Base-by-base conservation (phyloP, 2,888 invertebrate species). In the Tuta absoluta region DNA sequence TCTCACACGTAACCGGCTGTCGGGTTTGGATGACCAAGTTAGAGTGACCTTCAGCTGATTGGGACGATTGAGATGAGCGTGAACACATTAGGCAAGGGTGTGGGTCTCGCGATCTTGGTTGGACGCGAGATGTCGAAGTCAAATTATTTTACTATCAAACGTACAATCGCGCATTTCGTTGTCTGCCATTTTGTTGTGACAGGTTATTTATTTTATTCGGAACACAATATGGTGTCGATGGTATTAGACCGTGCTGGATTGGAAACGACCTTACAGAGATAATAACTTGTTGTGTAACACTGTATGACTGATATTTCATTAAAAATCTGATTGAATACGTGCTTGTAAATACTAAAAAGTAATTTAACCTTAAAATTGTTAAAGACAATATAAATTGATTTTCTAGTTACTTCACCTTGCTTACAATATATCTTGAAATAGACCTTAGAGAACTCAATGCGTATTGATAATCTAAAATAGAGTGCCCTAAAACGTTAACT, bases 61-160 rank as follows among this genome's bases (percentile, higher is more conserved):
- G 66, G 51, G 38, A 2, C 5, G 23, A 14, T n/a, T 41, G 23
- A n/a, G 28, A 37, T 33, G 62, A 37, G 53, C 65, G 63, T 68
- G 65, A 60, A 62, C 41, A 65, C 62, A 14, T 41, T 45, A 53
- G 37, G 49, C 51, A 41, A 38, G 58, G 59, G 62, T 53, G 68
- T 68, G 70, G 81, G 41, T 80, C 82, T 68, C 2, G 21, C 59
- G 59, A 69, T 14, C 64, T 58, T 84, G 84, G 85, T 75, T 57
- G n/a, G 41, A 41, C 61, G 63, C 63, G 65, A 72, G 71, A 69
- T 73, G 73, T 74, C 64, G 70, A 68, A 81, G 76, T 81, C 77
- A 83, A 84, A 85, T 84, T 82, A 85, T 84, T 80, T 81, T 82
- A 81, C 79, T 84, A 85, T 87, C 82, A 74, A 73, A 76, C 76